Evolutionary conservation across 2,797 vertebrate species (phyloP).

Genomic region (Hydrolagus colliei): DNA sequence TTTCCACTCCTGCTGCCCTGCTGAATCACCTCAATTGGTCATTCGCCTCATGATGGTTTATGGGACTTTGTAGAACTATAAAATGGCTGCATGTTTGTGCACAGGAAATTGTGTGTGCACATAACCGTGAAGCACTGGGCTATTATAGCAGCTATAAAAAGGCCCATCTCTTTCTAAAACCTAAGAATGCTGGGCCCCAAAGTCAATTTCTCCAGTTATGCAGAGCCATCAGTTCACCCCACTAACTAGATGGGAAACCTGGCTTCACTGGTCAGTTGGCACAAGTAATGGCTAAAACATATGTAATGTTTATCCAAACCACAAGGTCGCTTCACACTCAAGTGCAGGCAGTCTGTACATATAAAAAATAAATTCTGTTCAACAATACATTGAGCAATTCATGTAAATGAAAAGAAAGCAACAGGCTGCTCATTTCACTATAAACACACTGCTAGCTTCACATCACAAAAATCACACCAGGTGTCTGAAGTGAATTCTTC

Average conservation of each 20-base stretch:
- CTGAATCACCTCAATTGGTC: too few relatives aligned
- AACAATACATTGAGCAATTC: background rate
- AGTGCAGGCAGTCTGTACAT: background rate
- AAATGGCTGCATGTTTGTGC: too few relatives aligned
- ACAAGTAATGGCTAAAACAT: background rate
- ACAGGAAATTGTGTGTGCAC: too few relatives aligned
- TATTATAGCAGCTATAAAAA: too few relatives aligned
- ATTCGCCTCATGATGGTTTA: too few relatives aligned
- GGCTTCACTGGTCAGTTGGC: background rate
- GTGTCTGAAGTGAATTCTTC: background rate
- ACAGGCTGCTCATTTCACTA: background rate
- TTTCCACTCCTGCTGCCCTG: too few relatives aligned
- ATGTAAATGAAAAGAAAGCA: background rate
- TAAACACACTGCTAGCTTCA: background rate
- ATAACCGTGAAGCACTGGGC: too few relatives aligned
- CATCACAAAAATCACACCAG: background rate
- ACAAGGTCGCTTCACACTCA: background rate
- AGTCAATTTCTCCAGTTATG: background rate
- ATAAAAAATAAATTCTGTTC: background rate
- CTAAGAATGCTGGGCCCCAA: background rate
- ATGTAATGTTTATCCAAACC: background rate
- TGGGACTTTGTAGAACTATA: too few relatives aligned
- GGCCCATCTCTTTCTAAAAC: background rate
- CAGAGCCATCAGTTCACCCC: background rate
- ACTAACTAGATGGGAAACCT: background rate